Evolutionary conservation across 2,888 invertebrate species (phyloP), one percentile per base, ranked within the genome.

Genomic region (Beris chalybata): DNA sequence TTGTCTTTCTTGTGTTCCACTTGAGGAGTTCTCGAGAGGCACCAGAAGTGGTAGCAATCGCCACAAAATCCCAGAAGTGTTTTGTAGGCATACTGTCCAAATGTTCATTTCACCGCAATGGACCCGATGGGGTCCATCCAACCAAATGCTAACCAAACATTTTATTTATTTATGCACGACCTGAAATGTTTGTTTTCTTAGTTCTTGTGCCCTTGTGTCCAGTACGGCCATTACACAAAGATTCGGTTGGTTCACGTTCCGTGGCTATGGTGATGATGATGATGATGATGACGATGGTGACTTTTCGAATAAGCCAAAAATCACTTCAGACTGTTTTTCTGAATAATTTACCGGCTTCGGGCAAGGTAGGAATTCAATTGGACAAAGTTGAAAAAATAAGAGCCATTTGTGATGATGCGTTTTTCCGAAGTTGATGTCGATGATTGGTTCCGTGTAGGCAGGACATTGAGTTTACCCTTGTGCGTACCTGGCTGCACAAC

Each of bases 351-450:
- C 29, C 4, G 15, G 48, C 13, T n/a, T 48, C 48, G 54, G 30
- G 9, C 54, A 38, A 38, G 38, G 38, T 54, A 31, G 11, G 11
- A 31, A 29, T 31, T 54, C n/a, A 31, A 48, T 31, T 30, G 58
- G 22, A 48, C n/a, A 45, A 29, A 45, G 15, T 47, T 32, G 50
- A 32, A 7, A 61, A 50, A 61, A 38, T 50, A 52, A 50, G 29
- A 30, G 15, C 50, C 22, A 50, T 50, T 61, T 61, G 52, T 61
- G 61, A 50, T 61, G 52, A 61, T 61, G 61, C 61, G 52, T 50
- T 61, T 61, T 52, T n/a, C 47, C 31, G 22, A 29, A 32, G 13
- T 61, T 50, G 50, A 61, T 61, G 45, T 13, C 29, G n/a, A 50
- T 6, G 56, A 53, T 30, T 6, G 29, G 30, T 30, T 29, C 31